Percentiles rank a stretch among this genome's conserved stretches.
Conservation (phyloP, 2,113 vertebrate genomes). For the Blennius ocellaris region DNA sequence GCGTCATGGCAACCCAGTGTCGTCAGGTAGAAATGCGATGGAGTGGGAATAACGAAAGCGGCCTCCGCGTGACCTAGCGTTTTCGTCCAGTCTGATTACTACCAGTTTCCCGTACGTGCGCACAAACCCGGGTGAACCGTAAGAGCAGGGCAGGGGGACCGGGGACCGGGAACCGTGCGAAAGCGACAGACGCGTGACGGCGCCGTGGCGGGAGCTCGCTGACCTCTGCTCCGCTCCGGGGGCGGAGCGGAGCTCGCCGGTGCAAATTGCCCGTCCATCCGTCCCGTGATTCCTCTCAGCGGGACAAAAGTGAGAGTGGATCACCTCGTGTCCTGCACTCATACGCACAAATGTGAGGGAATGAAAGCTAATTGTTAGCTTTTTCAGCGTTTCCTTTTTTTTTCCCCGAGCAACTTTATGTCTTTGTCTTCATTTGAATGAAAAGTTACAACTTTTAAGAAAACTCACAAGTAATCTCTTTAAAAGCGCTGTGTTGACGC, state of each 20-base stretch:
- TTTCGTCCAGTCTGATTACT: slow-evolving; percentile 36
- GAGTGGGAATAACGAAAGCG: slow-evolving; percentile 24
- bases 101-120: neutral
- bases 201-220: slow-evolving; percentile 57
- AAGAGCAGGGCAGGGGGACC: slow-evolving; percentile 18
- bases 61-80: slow-evolving; percentile 7
- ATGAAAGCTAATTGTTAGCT: too few species aligned
- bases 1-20: slow-evolving; percentile 59
- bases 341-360: too few species aligned
- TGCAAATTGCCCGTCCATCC: slow-evolving; percentile 61
- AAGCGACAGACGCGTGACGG: slow-evolving; percentile 65
- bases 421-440: too few species aligned
- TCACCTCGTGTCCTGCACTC: slow-evolving; percentile 19
- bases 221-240: slow-evolving; percentile 64
- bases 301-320: slow-evolving; percentile 33
- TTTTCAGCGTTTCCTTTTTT: slow-evolving; percentile 6
- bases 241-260: slow-evolving; percentile 17
- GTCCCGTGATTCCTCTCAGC: slow-evolving; percentile 15
- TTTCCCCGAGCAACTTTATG: too few species aligned
- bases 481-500: too few species aligned
- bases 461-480: too few species aligned
- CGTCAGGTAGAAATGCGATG: slow-evolving; percentile 46
- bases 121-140: slow-evolving; percentile 7
- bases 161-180: slow-evolving; percentile 51
- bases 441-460: too few species aligned